A percentile compares a stretch with the other conserved stretches of the same genome.
These are phyloP conservation scores for Nipponia nippon DNA, from an alignment of 2,113 vertebrate species.

Conservation along the genomic window DNA sequence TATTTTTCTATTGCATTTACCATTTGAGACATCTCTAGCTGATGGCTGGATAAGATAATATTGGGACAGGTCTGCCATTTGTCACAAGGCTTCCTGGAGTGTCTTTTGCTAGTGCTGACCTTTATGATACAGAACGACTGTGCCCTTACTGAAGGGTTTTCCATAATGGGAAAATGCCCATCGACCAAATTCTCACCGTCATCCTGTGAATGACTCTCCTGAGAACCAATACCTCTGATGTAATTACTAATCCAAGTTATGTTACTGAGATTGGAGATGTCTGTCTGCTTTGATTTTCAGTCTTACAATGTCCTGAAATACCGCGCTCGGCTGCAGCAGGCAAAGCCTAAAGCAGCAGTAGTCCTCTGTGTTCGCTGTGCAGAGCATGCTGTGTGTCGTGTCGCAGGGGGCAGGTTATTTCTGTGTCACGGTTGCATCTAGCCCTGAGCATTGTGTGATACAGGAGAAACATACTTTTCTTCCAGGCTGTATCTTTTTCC, in stretches of 20 bases:
- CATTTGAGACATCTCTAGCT: neutral
- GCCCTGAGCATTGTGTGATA: neutral
- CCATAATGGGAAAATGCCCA: neutral
- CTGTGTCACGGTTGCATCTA: neutral
- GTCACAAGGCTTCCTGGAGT: neutral
- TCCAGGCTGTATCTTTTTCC: neutral
- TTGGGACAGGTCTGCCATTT: neutral
- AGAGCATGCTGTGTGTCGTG: neutral
- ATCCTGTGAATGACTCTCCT: neutral
- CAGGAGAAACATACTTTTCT: neutral
- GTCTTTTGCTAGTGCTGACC: neutral
- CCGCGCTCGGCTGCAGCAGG: fast-evolving
- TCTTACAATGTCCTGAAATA: neutral
- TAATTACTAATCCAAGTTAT: neutral
- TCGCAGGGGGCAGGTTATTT: neutral
- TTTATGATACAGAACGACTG: neutral
- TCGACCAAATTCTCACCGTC: neutral
- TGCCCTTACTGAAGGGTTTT: neutral
- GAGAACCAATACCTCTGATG: neutral
- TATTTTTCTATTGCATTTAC: constrained; percentile 25
- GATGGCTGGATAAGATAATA: neutral
- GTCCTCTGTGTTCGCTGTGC: neutral
- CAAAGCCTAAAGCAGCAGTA: neutral
- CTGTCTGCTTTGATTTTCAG: neutral
- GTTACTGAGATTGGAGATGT: neutral